phyloP scores from a whole-genome alignment of 2,113 vertebrate species.

The Mungos mungo region DNA sequence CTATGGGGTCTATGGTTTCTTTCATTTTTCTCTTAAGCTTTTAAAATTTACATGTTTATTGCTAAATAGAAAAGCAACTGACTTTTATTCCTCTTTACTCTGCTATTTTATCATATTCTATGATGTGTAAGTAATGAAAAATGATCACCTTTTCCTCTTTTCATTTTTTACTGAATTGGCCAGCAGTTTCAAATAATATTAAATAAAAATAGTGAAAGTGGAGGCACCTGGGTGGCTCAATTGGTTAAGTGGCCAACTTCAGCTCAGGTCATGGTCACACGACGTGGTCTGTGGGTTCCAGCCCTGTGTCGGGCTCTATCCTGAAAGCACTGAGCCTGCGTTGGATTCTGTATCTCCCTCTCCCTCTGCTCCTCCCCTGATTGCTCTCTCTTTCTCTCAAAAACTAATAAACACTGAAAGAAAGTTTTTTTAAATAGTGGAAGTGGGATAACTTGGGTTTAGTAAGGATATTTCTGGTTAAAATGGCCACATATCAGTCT shows the following conservation, averaged over 20 bases:
- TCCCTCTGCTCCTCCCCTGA: no score
- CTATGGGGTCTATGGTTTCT: neutral
- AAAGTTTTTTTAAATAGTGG: neutral
- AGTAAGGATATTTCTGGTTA: neutral
- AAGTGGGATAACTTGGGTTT: neutral
- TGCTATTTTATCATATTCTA: neutral
- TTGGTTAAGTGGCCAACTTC: no score
- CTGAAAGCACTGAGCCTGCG: no score
- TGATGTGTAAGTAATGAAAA: neutral
- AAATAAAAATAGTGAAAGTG: neutral
- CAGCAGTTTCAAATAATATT: neutral
- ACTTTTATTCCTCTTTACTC: conserved; percentile 7
- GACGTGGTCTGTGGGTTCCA: no score
- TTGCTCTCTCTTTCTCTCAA: no score
- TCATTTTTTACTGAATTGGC: neutral
- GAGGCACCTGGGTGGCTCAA: no score
- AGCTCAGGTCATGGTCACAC: no score
- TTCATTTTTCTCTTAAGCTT: neutral
- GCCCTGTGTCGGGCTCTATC: no score
- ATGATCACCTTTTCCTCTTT: neutral
- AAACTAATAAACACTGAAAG: no score
- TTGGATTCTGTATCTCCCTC: no score
- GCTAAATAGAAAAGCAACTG: neutral
- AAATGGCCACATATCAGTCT: neutral
- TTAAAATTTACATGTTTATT: neutral